Conservation (phyloP, 2,888 invertebrate genomes). For the Nematopogon swammerdamellus region DNA sequence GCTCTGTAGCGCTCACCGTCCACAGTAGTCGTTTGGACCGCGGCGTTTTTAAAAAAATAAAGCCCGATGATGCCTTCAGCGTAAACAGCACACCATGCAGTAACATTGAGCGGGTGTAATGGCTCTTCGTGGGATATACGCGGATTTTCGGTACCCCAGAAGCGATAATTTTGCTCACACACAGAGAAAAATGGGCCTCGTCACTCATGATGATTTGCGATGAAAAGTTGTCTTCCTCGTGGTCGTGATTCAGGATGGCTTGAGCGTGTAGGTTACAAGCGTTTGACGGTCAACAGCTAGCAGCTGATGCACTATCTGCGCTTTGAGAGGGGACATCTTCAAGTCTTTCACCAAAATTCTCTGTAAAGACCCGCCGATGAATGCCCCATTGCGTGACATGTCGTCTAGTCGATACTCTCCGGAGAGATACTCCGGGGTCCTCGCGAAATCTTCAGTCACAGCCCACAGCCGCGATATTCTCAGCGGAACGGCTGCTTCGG, state of each 20-base stretch:
- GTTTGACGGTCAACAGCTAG: not conserved
- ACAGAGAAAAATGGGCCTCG: not conserved
- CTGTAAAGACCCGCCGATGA: not conserved
- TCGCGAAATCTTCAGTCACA: slow-evolving; percentile 3
- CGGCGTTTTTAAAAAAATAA: too few species aligned
- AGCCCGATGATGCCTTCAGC: slow-evolving; percentile 2
- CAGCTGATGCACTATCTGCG: not conserved
- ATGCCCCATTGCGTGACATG: too few species aligned
- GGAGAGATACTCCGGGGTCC: too few species aligned
- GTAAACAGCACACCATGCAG: slow-evolving; percentile 6
- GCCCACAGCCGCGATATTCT: slow-evolving; percentile 8
- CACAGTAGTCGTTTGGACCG: too few species aligned
- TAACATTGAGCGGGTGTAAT: slow-evolving; percentile 10
- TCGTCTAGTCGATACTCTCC: slow-evolving; percentile 7
- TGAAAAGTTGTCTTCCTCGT: not conserved
- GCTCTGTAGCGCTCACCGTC: too few species aligned
- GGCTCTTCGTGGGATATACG: slow-evolving; percentile 9
- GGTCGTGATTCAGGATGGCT: too few species aligned
- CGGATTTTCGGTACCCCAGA: slow-evolving; percentile 10
- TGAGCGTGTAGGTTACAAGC: too few species aligned
- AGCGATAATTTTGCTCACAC: slow-evolving; percentile 6
- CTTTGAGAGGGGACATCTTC: not conserved
- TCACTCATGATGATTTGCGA: not conserved
- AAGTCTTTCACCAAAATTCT: not conserved
- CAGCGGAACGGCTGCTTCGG: slow-evolving; percentile 3